phyloP scores from a whole-genome alignment of 2,888 invertebrate genomes.

The Anodontia alba region DNA sequence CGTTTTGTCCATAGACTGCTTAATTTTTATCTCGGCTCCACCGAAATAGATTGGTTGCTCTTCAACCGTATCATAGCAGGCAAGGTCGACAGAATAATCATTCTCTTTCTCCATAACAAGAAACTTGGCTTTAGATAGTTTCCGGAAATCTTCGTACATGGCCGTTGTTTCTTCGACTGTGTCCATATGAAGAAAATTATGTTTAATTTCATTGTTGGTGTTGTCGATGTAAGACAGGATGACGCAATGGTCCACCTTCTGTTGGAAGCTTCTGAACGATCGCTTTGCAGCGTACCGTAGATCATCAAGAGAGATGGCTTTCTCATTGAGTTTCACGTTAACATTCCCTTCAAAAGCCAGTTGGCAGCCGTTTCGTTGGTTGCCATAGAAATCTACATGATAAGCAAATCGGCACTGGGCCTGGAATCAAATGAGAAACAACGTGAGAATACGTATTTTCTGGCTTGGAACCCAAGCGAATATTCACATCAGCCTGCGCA shows the following conservation, averaged over 20 bases:
- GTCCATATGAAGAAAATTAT: background rate
- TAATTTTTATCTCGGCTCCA: background rate
- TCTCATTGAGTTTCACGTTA: background rate
- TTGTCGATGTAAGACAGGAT: background rate
- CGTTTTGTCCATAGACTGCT: background rate
- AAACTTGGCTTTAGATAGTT: background rate
- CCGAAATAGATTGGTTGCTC: constrained; percentile 1
- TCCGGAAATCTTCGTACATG: background rate
- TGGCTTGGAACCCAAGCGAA: too few relatives aligned
- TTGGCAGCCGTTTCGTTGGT: background rate
- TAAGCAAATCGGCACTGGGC: too few relatives aligned
- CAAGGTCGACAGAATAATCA: background rate
- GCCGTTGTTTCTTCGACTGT: background rate
- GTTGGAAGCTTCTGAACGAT: background rate
- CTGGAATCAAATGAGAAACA: too few relatives aligned
- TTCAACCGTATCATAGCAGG: background rate
- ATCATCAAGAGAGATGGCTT: background rate
- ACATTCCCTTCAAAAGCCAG: background rate
- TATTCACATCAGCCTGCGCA: too few relatives aligned
- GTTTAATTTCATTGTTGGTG: background rate
- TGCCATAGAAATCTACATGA: background rate
- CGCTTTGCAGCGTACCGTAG: background rate
- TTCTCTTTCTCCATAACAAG: background rate
- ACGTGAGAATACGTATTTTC: too few relatives aligned
- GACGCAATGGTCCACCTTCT: background rate